Evolutionary conservation across 2,888 invertebrate genomes (phyloP), one percentile per base, ranked within the genome.

Genomic region (Agonopterix arenella): DNA sequence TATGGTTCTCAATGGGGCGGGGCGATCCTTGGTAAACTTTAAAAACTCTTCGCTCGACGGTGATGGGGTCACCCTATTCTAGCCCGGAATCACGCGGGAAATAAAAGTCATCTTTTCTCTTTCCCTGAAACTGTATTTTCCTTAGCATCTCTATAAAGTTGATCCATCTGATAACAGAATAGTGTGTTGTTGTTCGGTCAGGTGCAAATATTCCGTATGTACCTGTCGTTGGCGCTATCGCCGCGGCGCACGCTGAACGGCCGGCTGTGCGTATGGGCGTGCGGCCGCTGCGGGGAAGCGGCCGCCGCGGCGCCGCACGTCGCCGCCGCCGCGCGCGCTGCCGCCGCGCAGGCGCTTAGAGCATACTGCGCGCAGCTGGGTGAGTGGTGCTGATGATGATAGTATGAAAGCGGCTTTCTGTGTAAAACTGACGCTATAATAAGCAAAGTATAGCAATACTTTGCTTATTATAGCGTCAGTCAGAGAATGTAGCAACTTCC

Each of bases 191-290:
- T 18, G 28, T 11, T n/a, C 43, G 28, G 45, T 0, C 58, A 90
- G 90, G 92, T 92, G 2, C 92, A 92, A 70, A 91, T 92, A 59
- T 83, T 93, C 63, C 90, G 93, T 46, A 93, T 97, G 60, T 92
- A 97, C 62, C 86, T 98, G 45, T 96, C 97, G 60, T 93, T 98
- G 86, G 96, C 97, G 0, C 93, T 97, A 60, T 95, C 95, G 0
- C 94, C 96, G 4, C 94, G 96, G 9, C 97, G 97, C 90, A 96
- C 96, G 16, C 91, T 97, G 67, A 97, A 97, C 77, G 97, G 97
- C 0, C 92, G 96, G 2, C 90, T 97, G 51, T 95, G 97, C 54
- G 96, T 97, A 70, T 94, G 96, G 77, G 93, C 96, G 53, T 91
- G 97, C 51, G 95, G 95, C 40, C 92, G 97, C 51, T 96, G 96